Percentiles rank a stretch among this genome's conserved stretches.
These are phyloP conservation scores for Sericinus montela DNA, from an alignment of 2,888 invertebrate species.

Conservation along the genomic window DNA sequence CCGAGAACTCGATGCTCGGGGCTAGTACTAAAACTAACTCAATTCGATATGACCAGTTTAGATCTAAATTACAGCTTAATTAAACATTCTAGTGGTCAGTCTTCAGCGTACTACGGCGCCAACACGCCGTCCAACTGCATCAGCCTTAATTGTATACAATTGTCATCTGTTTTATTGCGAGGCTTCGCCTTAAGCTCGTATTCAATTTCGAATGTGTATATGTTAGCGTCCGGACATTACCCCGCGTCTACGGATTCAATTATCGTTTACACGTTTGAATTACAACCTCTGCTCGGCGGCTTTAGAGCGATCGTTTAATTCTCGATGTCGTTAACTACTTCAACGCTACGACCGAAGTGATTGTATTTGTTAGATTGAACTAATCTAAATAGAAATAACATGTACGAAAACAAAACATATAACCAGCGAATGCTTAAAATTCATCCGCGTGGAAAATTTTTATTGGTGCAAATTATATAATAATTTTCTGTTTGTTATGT, in stretches of 20 bases:
- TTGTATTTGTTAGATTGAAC: slow-evolving; percentile 9
- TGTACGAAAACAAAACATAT: no score
- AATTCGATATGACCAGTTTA: slow-evolving; percentile 46
- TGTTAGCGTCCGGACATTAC: slow-evolving; percentile 23
- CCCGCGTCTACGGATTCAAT: slow-evolving; percentile 8
- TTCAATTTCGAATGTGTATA: slow-evolving; percentile 33
- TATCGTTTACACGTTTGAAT: slow-evolving; percentile 10
- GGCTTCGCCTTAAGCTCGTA: slow-evolving; percentile 20
- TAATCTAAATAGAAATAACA: no score
- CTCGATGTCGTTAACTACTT: slow-evolving; percentile 15
- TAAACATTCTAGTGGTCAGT: slow-evolving; percentile 43
- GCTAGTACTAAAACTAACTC: slow-evolving; percentile 30
- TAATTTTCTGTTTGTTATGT: no score
- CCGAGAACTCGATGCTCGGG: slow-evolving; percentile 23
- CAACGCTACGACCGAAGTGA: slow-evolving; percentile 4
- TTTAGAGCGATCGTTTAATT: slow-evolving; percentile 15
- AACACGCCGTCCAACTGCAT: slow-evolving; percentile 26
- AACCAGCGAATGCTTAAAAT: no score
- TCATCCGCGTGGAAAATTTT: no score
- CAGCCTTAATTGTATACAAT: slow-evolving; percentile 44
- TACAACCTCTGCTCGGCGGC: not conserved
- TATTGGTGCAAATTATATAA: no score
- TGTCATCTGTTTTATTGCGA: slow-evolving; percentile 41
- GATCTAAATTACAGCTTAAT: slow-evolving; percentile 54
- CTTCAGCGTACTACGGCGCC: slow-evolving; percentile 30